These are phyloP conservation scores for Eulemur mongoz DNA, from an alignment of 2,797 vertebrate genomes.

Conservation along the genomic window DNA sequence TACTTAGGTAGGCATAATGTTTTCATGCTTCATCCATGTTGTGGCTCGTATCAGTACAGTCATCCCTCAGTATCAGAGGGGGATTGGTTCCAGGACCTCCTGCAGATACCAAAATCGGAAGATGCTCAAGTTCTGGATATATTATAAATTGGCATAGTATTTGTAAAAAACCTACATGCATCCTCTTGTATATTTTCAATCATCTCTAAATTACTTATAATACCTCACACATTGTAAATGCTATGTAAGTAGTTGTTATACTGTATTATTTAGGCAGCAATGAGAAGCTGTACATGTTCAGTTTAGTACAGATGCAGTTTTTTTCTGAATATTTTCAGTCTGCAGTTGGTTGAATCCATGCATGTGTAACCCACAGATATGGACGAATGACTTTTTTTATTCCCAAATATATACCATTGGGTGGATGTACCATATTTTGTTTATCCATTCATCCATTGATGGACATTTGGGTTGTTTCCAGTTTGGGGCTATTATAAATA, in stretches of 20 bases:
- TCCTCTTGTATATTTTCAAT: background rate
- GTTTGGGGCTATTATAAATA: background rate
- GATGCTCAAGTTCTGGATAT: background rate
- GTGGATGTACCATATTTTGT: background rate
- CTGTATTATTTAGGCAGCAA: background rate
- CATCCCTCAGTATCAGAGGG: background rate
- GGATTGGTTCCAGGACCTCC: background rate
- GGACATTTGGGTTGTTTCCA: background rate
- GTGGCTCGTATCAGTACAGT: background rate
- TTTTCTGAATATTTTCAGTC: background rate
- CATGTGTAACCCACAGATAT: background rate
- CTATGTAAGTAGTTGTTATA: background rate
- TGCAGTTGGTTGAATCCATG: background rate
- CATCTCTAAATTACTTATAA: background rate
- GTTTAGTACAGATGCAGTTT: background rate
- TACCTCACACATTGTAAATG: background rate
- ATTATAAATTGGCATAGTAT: background rate
- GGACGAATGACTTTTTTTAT: background rate
- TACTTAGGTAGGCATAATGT: background rate
- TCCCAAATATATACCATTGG: background rate
- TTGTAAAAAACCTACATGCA: background rate
- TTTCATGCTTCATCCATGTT: background rate
- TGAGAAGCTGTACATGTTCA: background rate
- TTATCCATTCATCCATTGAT: background rate
- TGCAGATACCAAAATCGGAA: background rate